Percentiles rank a stretch among this genome's conserved stretches.
These are phyloP conservation scores for Cerceris ruficornis DNA, from an alignment of 2,888 invertebrate species.

Conservation along the genomic window DNA sequence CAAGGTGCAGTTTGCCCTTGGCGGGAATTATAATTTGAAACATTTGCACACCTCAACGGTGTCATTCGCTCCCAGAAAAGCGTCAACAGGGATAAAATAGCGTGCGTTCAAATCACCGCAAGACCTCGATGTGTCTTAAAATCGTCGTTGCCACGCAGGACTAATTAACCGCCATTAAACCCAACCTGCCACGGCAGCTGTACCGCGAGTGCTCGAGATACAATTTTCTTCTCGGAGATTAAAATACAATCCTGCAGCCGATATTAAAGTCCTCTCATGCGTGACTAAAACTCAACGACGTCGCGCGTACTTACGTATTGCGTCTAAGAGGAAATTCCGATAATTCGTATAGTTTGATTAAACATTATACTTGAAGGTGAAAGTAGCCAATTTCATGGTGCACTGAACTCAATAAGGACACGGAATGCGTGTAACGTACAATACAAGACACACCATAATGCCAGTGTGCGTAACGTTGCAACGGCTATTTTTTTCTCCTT, in stretches of 20 bases:
- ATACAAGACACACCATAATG: conserved; percentile 17
- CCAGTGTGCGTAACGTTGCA: conserved; percentile 6
- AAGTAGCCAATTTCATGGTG: conserved; percentile 69
- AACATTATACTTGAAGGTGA: conserved; percentile 62
- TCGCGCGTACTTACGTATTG: not conserved
- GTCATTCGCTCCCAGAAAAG: no score
- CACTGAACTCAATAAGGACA: conserved; percentile 62
- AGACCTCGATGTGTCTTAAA: no score
- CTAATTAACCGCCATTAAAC: not conserved
- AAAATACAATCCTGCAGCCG: conserved; percentile 33
- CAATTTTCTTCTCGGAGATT: conserved; percentile 1
- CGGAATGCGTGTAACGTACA: conserved; percentile 40
- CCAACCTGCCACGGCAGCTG: not conserved
- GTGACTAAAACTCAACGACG: conserved; percentile 45
- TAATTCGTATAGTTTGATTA: conserved; percentile 63
- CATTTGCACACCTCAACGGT: no score
- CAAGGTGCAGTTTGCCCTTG: no score
- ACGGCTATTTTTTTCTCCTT: conserved; percentile 3
- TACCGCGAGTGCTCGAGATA: not conserved
- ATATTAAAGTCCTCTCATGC: conserved; percentile 35
- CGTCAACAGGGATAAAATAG: no score
- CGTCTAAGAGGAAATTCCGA: conserved; percentile 47
- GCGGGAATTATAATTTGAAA: no score
- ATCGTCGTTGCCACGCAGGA: not conserved
- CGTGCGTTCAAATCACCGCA: no score